Evolutionary conservation across 1,140 invertebrate species (phyloP), one percentile per base, ranked within the genome.

Genomic region (Akabosia matsudoensis): DNA sequence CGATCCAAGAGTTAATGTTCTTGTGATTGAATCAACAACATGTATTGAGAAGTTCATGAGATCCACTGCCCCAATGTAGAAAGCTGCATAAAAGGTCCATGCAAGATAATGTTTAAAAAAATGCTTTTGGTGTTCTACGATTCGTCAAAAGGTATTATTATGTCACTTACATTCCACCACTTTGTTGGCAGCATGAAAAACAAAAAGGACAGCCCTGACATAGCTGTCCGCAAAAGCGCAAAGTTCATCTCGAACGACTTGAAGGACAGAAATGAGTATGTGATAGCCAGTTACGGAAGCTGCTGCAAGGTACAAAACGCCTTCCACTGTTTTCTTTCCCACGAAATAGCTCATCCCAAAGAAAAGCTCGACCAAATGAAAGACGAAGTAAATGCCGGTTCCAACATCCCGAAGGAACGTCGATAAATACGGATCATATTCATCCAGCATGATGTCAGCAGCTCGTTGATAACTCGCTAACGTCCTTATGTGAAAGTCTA

Each of bases 121-220:
- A 4, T 56, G 24, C 14, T 56, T 56, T 56, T n/a, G 10, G 3
- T 56, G 24, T 22, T 56, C 7, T 45, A 45, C 18, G 18, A 10
- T 45, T n/a, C n/a, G n/a, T n/a, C n/a, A n/a, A n/a, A n/a, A n/a
- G n/a, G 18, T 45, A 45, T 7, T 45, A 45, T 13, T 3, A 4
- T 56, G 22, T 64, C 1, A 64, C 45, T 64, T 77, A 79, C 78
- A 73, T 33, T 79, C 78, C 18, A 73, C 70, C 22, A 80, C 70
- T 73, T 76, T 70, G 1, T 54, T 24, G 24, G 73, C 18, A 4
- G 18, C 67, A 72, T 74, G 78, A 33, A 76, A 77, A 7, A 72
- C 13, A 30, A 80, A 28, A 28, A 77, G 24, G 22, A 80, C 26
- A 18, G 37, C 56, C 22, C 52, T 70, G n/a, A 76, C 26, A 14